Evolutionary conservation across 2,888 invertebrate genomes (phyloP).

Genomic region (Pyralis farinalis): DNA sequence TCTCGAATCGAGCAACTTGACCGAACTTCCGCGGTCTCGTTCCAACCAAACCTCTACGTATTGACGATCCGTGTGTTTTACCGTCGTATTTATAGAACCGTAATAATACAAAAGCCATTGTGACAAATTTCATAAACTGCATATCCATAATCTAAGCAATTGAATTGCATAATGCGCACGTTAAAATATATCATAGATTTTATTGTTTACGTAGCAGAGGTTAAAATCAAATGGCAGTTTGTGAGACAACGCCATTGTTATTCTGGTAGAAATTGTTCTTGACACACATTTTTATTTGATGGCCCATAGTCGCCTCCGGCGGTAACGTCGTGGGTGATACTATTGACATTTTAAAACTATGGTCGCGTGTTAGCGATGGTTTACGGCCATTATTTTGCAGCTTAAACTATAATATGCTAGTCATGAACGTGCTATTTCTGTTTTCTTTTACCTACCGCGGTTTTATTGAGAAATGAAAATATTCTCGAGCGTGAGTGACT

Average conservation of each 20-base stretch:
- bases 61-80: too few species aligned
- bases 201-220: neutral
- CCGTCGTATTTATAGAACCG: too few species aligned
- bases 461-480: neutral
- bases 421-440: constrained; percentile 4
- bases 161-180: too few species aligned
- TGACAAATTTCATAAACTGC: too few species aligned
- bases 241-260: constrained; percentile 5
- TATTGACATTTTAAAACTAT: constrained; percentile 34
- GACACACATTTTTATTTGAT: constrained; percentile 48
- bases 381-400: constrained; percentile 7
- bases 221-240: neutral
- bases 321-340: constrained; percentile 36
- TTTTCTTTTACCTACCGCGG: constrained; percentile 5
- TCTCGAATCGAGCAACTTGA: too few species aligned
- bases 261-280: constrained; percentile 35
- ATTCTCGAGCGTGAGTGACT: too few species aligned
- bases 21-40: too few species aligned
- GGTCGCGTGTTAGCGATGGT: neutral
- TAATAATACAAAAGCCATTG: constrained; percentile 1
- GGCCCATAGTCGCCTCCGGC: constrained; percentile 34
- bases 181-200: neutral
- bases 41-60: too few species aligned
- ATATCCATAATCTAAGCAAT: too few species aligned
- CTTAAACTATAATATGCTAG: constrained; percentile 1